These are phyloP conservation scores for Alectoris magna DNA, from an alignment of 2,797 vertebrate species.

Conservation along the genomic window DNA sequence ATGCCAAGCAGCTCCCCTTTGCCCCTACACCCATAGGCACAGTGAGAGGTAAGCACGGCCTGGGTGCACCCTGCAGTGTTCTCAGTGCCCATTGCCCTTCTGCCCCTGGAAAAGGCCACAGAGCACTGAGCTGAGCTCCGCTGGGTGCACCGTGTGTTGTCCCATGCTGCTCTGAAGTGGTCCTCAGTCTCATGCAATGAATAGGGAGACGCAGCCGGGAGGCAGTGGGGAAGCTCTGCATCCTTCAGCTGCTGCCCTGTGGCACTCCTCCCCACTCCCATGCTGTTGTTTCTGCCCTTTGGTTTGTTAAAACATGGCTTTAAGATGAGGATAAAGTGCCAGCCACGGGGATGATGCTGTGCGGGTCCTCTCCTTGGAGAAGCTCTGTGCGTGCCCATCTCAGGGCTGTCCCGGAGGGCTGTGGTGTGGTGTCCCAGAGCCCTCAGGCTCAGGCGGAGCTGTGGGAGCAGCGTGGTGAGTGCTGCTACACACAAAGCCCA, in stretches of 20 bases:
- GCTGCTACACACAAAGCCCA: background rate
- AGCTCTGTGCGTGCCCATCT: background rate
- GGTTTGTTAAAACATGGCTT: background rate
- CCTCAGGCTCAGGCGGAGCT: background rate
- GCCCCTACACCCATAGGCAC: no score
- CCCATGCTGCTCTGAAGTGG: background rate
- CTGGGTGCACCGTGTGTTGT: background rate
- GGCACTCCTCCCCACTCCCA: background rate
- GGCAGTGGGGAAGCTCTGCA: background rate
- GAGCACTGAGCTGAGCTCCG: background rate
- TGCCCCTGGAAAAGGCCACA: background rate
- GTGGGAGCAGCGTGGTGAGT: background rate
- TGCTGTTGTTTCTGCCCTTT: background rate
- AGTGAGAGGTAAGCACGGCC: no score
- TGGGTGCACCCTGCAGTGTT: background rate
- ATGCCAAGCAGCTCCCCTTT: background rate
- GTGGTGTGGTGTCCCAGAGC: background rate
- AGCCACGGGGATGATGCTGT: no score
- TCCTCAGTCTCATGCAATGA: rapidly evolving
- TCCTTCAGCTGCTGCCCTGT: background rate
- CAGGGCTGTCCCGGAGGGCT: background rate
- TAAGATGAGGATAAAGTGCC: no score
- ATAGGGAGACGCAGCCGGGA: background rate
- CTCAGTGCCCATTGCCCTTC: background rate
- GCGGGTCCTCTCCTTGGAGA: background rate